A percentile compares a stretch with the other conserved stretches of the same genome.
Evolutionary conservation across 2,888 invertebrate species (phyloP).

Genomic region (Hemistola chrysoprasaria): DNA sequence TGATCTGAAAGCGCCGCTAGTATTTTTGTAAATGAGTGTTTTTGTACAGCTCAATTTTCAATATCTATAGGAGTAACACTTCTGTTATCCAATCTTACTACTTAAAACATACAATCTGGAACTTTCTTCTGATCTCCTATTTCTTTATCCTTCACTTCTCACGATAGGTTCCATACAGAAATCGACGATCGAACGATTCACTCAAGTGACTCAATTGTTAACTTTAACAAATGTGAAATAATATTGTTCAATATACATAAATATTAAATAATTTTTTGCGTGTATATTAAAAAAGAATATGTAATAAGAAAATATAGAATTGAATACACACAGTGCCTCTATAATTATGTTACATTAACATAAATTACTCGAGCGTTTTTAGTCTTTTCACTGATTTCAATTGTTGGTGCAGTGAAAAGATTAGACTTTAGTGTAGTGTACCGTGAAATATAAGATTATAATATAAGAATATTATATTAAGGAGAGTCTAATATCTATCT

Average conservation of each 20-base stretch:
- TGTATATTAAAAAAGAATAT: constrained; percentile 58
- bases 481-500: constrained; percentile 51
- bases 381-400: constrained; percentile 62
- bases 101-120: no score
- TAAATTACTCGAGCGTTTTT: constrained; percentile 78
- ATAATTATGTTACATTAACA: constrained; percentile 83
- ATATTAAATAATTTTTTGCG: constrained; percentile 35
- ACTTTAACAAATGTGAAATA: constrained; percentile 23
- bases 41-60: constrained; percentile 78
- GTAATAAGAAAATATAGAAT: constrained; percentile 65
- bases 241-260: constrained; percentile 47
- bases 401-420: constrained; percentile 59
- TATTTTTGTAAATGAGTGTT: constrained; percentile 78
- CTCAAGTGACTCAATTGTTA: constrained; percentile 19
- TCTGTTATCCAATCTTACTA: constrained; percentile 2
- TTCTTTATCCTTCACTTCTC: constrained; percentile 5
- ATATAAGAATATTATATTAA: constrained; percentile 61
- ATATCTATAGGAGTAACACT: constrained; percentile 42
- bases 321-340: constrained; percentile 83
- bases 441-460: constrained; percentile 60
- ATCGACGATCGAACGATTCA: constrained; percentile 24
- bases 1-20: constrained; percentile 79
- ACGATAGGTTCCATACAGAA: constrained; percentile 31
- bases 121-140: neutral
- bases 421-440: constrained; percentile 72